Percentiles rank a stretch among this genome's conserved stretches.
These are phyloP conservation scores for Lacerta agilis DNA, from an alignment of 2,797 vertebrate species.

Conservation along the genomic window DNA sequence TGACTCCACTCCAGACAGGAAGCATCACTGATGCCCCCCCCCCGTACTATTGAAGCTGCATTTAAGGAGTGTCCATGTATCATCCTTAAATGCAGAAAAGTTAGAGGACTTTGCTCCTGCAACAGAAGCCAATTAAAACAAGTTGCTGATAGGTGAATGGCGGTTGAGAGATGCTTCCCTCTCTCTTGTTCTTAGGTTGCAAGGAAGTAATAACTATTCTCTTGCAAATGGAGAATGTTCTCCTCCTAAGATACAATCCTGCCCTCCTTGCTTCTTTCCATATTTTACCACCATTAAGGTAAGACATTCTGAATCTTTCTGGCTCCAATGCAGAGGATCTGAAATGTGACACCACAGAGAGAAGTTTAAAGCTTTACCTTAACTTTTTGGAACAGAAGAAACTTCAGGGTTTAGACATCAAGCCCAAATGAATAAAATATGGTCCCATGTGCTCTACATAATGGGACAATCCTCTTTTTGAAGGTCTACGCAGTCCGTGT, in stretches of 20 bases:
- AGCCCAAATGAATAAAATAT: slow-evolving; percentile 34
- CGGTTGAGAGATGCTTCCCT: slow-evolving; percentile 56
- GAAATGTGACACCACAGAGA: slow-evolving; percentile 61
- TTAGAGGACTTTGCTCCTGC: too few species aligned
- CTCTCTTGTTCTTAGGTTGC: slow-evolving; percentile 44
- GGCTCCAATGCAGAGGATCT: slow-evolving; percentile 38
- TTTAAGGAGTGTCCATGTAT: slow-evolving; percentile 33
- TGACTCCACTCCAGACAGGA: slow-evolving; percentile 57
- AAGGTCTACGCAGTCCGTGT: too few species aligned
- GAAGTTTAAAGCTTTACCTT: slow-evolving; percentile 70
- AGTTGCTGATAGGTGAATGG: slow-evolving; percentile 63
- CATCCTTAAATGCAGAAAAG: slow-evolving; percentile 54
- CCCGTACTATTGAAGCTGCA: slow-evolving; percentile 66
- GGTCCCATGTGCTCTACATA: neutral
- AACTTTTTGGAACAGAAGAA: slow-evolving; percentile 39
- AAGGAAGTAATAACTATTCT: slow-evolving; percentile 55
- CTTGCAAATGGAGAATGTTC: slow-evolving; percentile 63
- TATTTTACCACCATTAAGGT: slow-evolving; percentile 64
- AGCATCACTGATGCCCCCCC: slow-evolving; percentile 61
- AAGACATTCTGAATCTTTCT: slow-evolving; percentile 59
- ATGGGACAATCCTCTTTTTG: too few species aligned
- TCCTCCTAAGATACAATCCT: slow-evolving; percentile 70
- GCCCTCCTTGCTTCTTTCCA: slow-evolving; percentile 58
- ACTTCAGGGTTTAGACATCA: slow-evolving; percentile 59
- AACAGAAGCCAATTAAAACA: slow-evolving; percentile 51